Base-by-base conservation (phyloP, 2,888 invertebrate genomes). In the Tridacna gigas region DNA sequence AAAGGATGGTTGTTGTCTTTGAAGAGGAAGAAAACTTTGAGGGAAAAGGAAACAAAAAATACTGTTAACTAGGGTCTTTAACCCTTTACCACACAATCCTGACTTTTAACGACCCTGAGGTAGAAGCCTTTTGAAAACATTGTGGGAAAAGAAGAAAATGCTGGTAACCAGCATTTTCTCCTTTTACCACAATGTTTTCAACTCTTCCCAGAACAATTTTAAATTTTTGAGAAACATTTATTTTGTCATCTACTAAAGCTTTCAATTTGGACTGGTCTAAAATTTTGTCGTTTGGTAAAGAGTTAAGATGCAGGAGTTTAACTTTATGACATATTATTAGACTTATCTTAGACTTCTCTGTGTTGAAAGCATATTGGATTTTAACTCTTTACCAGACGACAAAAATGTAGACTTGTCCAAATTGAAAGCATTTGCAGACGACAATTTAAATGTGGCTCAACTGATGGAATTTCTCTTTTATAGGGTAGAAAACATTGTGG, bases 401-500 rank as follows among this genome's bases (percentile, higher is more conserved):
- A 56, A 56, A 5, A 56, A 5, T 56, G 2, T 56, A 56, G 56
- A 9, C 56, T 56, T 18, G 56, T 9, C 9, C 2, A 56, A 56
- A n/a, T 20, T 9, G 56, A 20, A 20, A n/a, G 56, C 56, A 56
- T 56, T 20, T n/a, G n/a, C 18, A 56, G 56, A 56, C 9, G 18
- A 18, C 56, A 56, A 20, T 5, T 5, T 56, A 37, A 37, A 37
- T 4, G 37, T 37, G 37, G 7, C 37, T 37, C 3, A 37, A 37
- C 2, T 4, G 2, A 4, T 37, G 56, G 9, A 56, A 56, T n/a
- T 56, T 56, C n/a, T n/a, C n/a, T n/a, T n/a, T n/a, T n/a, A n/a
- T n/a, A n/a, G 56, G 56, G 56, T 56, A 56, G 56, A 56, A 56
- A 56, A 56, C 56, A 56, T 56, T 56, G 56, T 56, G 56, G 56